Percentiles rank a stretch among this genome's conserved stretches.
Evolutionary conservation across 2,113 vertebrate genomes (phyloP).

Genomic region (Cardinalis cardinalis): DNA sequence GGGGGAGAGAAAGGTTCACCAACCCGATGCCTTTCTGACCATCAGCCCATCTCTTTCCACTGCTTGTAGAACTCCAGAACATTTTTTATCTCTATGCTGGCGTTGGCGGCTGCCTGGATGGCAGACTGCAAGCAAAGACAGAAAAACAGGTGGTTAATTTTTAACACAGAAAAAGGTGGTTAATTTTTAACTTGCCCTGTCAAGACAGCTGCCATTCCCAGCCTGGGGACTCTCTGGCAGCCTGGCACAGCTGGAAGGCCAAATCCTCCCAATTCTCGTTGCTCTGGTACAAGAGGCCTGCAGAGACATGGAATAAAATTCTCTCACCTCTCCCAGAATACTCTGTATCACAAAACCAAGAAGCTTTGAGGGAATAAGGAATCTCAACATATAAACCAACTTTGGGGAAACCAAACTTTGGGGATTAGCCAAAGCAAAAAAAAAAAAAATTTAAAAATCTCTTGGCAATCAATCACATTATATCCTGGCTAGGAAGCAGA

Average conservation of each 20-base stretch:
- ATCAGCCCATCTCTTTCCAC: conserved; percentile 99
- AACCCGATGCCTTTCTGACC: not conserved
- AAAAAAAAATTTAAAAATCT: not conserved
- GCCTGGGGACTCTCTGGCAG: not conserved
- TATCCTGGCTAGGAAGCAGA: not conserved
- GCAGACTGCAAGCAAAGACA: conserved; percentile 73
- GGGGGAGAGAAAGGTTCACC: conserved; percentile 64
- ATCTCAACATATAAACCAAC: not conserved
- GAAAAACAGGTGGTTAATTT: not conserved
- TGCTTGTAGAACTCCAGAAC: conserved; percentile 93
- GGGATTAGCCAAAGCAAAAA: not conserved
- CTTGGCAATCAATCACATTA: not conserved
- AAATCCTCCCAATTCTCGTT: not conserved
- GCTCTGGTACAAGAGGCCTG: not conserved
- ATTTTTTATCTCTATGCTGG: conserved; percentile 91
- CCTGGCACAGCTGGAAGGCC: not conserved
- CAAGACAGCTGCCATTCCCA: not conserved
- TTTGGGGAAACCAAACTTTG: not conserved
- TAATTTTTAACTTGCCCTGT: not conserved
- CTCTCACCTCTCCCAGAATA: not conserved
- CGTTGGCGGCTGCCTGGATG: conserved; percentile 80
- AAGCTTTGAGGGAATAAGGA: not conserved
- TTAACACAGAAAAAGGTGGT: not conserved
- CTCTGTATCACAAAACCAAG: not conserved
- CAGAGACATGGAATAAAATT: not conserved